Evolutionary conservation across 2,888 invertebrate genomes (phyloP), one percentile per base, ranked within the genome.

Genomic region (Amiota mariae): DNA sequence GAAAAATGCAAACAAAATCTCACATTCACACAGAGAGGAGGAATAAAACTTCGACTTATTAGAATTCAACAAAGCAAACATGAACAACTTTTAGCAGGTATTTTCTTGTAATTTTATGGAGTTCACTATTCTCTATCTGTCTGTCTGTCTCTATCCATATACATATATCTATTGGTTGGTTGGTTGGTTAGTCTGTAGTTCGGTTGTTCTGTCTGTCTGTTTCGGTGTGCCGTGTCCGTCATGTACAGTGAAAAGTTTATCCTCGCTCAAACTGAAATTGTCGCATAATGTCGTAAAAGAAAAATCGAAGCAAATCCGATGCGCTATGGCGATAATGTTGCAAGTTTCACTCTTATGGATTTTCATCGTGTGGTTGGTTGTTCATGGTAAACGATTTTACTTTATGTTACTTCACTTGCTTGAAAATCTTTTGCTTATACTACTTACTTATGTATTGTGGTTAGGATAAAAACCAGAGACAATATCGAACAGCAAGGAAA

Each of bases 71-170:
- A 71, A 57, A 75, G 76, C 75, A 72, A 63, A 75, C 72, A 75
- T 51, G 57, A 72, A 72, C 74, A 81, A 82, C 75, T 82, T 80
- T 79, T 49, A 59, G 75, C 61, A 63, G 51, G 49, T 59, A 63
- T 79, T 80, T 79, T 76, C 84, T 79, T 82, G 82, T 81, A 82
- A 79, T 82, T 83, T 83, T 84, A 82, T 83, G 75, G 80, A 83
- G 81, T 83, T 46, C 9, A 57, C 57, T 57, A 18, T 18, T 15
- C 8, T 12, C 2, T 54, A 57, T 70, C 67, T 68, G 66, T 18
- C 51, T 11, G n/a, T n/a, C n/a, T 11, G n/a, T 54, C 54, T 10
- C 54, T 13, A 54, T 11, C 54, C 10, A 15, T 54, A 13, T 54
- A 36, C n/a, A n/a, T n/a, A n/a, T n/a, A n/a, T n/a, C 36, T 36